Percentiles rank a stretch among this genome's conserved stretches.
Conservation (phyloP, 1,140 invertebrate species). For the Fopius arisanus region DNA sequence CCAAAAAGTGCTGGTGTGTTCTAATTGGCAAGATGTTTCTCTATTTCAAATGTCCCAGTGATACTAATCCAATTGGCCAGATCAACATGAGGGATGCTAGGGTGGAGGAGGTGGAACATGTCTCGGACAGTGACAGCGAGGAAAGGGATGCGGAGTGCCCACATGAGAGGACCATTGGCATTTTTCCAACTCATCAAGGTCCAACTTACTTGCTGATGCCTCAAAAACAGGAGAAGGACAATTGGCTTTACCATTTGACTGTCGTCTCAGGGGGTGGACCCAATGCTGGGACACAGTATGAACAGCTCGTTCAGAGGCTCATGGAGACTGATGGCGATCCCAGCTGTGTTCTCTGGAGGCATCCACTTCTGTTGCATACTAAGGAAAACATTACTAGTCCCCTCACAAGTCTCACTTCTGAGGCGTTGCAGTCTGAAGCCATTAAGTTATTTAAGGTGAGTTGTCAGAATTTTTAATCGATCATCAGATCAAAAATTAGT, state of each 20-base stretch:
- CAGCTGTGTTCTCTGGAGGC: slow-evolving; percentile 93
- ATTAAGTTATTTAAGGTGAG: slow-evolving; percentile 90
- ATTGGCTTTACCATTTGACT: slow-evolving; percentile 94
- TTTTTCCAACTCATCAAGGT: slow-evolving; percentile 90
- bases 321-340: slow-evolving; percentile 95
- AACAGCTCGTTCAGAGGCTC: slow-evolving; percentile 91
- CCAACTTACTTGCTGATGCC: slow-evolving; percentile 92
- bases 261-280: slow-evolving; percentile 91
- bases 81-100: slow-evolving; percentile 94
- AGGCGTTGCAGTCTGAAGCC: slow-evolving; percentile 86
- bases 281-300: slow-evolving; percentile 91
- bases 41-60: slow-evolving; percentile 90
- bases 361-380: slow-evolving; percentile 88
- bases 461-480: too few relatives aligned
- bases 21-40: slow-evolving; percentile 95
- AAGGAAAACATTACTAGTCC: slow-evolving; percentile 88
- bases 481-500: too few relatives aligned
- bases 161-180: slow-evolving; percentile 85
- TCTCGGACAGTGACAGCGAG: slow-evolving; percentile 91
- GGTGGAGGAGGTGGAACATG: slow-evolving; percentile 92
- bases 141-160: slow-evolving; percentile 79
- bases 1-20: slow-evolving; percentile 94
- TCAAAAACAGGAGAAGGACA: slow-evolving; percentile 88
- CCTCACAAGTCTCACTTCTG: slow-evolving; percentile 85
- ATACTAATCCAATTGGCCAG: slow-evolving; percentile 92